Base-by-base conservation (phyloP, 2,888 invertebrate species). In the Athalia cordata region DNA sequence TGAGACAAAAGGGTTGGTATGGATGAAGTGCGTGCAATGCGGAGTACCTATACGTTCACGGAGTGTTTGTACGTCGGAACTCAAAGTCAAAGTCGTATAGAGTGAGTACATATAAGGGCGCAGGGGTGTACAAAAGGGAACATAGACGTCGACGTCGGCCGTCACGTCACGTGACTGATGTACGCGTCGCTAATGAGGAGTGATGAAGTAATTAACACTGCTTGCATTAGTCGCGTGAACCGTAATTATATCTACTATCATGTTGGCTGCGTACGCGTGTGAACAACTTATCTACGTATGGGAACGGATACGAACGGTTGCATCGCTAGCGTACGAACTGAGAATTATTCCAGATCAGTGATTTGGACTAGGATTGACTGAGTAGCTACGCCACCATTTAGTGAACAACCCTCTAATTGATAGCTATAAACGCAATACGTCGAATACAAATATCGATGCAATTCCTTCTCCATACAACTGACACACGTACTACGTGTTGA, bases 151-250 rank as follows among this genome's bases (percentile, higher is more conserved):
- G 59, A 72, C 72, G 59, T 72, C 57, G 59, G 13, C 57, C 72
- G 45, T 70, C 52, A 72, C 70, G 72, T 77, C 75, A 75, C 81
- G 79, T 81, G 81, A 81, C 76, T 79, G 81, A 81, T 81, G 67
- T 80, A 77, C 80, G 79, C 50, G 50, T 4, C 50, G 75, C 75
- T 79, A 81, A 80, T 79, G 78, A 80, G 79, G 78, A 81, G 79
- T 78, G 79, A 79, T 68, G 78, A 43, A 79, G 78, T 81, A 79
- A 81, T 81, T 81, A 81, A 78, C 81, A 77, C 78, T 76, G 78
- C 70, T 79, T 57, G 72, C 13, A 11, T 72, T 59, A 72, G 72
- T 72, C 72, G 57, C 72, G 72, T 72, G 59, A 72, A 57, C 72
- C 8, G 57, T 15, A 55, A 47, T 57, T 67, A 57, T 2, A 29